Evolutionary conservation across 2,888 invertebrate genomes (phyloP), one percentile per base, ranked within the genome.

Genomic region (Eilema griseolum): DNA sequence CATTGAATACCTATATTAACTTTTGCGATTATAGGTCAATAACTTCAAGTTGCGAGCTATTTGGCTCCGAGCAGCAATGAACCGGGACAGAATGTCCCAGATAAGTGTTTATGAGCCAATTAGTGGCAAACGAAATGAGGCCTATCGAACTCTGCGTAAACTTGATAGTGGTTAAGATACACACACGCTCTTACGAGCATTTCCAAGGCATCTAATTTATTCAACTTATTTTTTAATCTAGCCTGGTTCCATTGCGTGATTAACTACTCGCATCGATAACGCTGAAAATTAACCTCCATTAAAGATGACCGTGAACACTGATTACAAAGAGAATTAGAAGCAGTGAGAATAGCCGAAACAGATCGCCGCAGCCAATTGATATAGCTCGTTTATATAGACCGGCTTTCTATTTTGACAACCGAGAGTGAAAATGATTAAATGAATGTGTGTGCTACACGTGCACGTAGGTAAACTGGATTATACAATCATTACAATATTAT

Each of bases 101-200:
- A 93, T 92, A 92, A 92, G 90, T 91, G 91, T 92, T 92, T 93
- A 92, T 90, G 83, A 88, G 81, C 85, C 90, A 92, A 92, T 92
- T 91, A 92, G 90, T 88, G 88, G 87, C 85, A 86, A 90, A 90
- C 89, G 85, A 89, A 90, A 89, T 88, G 88, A 89, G 84, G 86
- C 83, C 88, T 88, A 88, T 89, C 87, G 86, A 84, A 83, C 83
- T 79, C 83, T 81, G 83, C 83, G 83, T 88, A 89, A 90, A 89
- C 86, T 88, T 86, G 88, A 88, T 91, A 90, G 89, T 85, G 85
- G 83, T 73, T 73, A 82, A 88, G 89, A 90, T 89, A 86, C 68
- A 64, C 57, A 71, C 69, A 73, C 72, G 75, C 75, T 76, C 75
- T 75, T 66, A 71, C 72, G 66, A 76, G 72, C 66, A 73, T 77